Base-by-base conservation (phyloP, 2,797 vertebrate species). In the Podarcis lilfordi region DNA sequence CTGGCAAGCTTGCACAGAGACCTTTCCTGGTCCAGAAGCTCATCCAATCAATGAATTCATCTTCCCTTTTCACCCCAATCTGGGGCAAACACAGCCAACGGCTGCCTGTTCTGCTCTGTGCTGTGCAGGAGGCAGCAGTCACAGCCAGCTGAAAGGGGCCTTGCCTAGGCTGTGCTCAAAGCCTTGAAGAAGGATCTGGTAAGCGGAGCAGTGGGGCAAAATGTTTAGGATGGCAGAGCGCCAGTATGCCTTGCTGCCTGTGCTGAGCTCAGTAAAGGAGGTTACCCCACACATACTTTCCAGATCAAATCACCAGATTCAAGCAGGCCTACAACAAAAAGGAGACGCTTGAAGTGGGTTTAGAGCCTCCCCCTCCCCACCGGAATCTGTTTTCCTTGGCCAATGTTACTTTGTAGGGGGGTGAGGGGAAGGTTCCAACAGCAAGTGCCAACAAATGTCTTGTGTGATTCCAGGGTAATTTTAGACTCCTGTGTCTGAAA, bases 261-360 rank as follows among this genome's bases (percentile, higher is more conserved):
- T 15, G n/a, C 68, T 35, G 43, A 27, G 11, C 84, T 32, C 17
- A 86, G 86, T 85, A 86, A 76, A 27, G 85, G 40, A 79, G 88
- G 84, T 69, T 89, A 86, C 90, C 91, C 86, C 25, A 89, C 91
- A 88, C 91, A 95, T 95, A 93, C 88, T 92, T 95, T 91, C 88
- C 84, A 0, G 11, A 71, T 82, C 85, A 89, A 87, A 92, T 95
- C 91, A 94, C 55, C 87, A 86, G 83, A 92, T 90, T 92, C 88
- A 82, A 91, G 89, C 86, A 88, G 92, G 93, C 93, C 93, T 92
- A 90, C 61, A 89, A 92, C 80, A 90, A 91, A 92, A 90, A 91
- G 74, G 82, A 93, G 91, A 82, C 90, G 92, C 88, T 90, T 91
- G 89, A 88, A 94, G 89, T 92, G 92, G 94, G 88, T 91, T 92